phyloP scores from a whole-genome alignment of 2,888 invertebrate genomes.

The Phasia obesa region DNA sequence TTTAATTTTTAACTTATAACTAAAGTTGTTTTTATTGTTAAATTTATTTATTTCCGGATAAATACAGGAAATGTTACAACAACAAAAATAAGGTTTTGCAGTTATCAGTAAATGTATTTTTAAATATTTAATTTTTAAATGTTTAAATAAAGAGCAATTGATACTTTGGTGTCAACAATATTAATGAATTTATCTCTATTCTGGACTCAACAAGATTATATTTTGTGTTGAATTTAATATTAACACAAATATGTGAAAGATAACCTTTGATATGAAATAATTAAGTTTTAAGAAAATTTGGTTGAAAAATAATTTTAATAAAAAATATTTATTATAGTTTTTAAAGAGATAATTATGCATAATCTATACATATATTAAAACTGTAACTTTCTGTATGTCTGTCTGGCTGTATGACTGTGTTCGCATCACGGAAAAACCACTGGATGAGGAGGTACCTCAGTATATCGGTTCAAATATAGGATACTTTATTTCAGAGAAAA shows the following conservation, averaged over 20 bases:
- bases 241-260: conserved; percentile 26
- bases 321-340: too few species aligned
- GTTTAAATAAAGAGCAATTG: conserved; percentile 22
- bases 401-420: too few species aligned
- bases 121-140: conserved; percentile 24
- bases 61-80: conserved; percentile 57
- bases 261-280: conserved; percentile 30
- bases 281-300: not conserved
- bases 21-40: conserved; percentile 29
- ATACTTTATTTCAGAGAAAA: too few species aligned
- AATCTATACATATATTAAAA: too few species aligned
- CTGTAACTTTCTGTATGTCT: too few species aligned
- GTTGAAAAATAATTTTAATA: not conserved
- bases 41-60: conserved; percentile 60
- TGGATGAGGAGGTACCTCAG: too few species aligned
- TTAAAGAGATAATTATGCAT: too few species aligned
- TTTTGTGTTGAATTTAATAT: conserved; percentile 5
- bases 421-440: too few species aligned
- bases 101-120: conserved; percentile 52
- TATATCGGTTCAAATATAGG: too few species aligned
- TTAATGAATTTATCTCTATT: conserved; percentile 16
- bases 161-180: conserved; percentile 22
- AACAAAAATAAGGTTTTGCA: conserved; percentile 48
- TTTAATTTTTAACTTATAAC: conserved; percentile 22
- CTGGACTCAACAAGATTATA: not conserved